These are phyloP conservation scores for Temnothorax curvispinosus DNA, from an alignment of 1,140 invertebrate genomes.

Conservation along the genomic window DNA sequence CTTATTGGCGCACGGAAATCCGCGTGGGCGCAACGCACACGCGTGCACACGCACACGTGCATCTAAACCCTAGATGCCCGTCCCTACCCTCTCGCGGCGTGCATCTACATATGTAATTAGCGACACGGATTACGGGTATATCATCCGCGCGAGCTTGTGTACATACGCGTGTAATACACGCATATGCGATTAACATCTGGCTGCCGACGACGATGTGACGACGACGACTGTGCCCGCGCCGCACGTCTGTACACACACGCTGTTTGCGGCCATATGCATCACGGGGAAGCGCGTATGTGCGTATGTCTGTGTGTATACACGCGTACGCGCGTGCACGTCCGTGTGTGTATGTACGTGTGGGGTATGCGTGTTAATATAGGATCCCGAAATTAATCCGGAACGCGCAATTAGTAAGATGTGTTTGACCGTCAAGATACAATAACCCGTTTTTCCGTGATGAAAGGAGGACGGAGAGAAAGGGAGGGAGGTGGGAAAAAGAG, in stretches of 20 bases:
- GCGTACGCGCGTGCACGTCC: neutral
- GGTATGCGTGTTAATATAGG: slow-evolving; percentile 51
- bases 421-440: slow-evolving; percentile 27
- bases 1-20: slow-evolving; percentile 53
- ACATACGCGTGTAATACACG: slow-evolving; percentile 61
- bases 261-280: slow-evolving; percentile 37
- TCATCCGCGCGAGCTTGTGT: slow-evolving; percentile 45
- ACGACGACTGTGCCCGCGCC: slow-evolving; percentile 36
- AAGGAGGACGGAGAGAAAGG: neutral
- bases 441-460: slow-evolving; percentile 1
- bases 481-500: neutral
- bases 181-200: slow-evolving; percentile 60
- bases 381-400: slow-evolving; percentile 59
- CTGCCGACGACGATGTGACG: slow-evolving; percentile 23
- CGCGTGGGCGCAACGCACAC: slow-evolving; percentile 7
- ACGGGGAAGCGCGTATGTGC: neutral
- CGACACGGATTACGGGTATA: slow-evolving; percentile 61
- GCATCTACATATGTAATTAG: slow-evolving; percentile 61
- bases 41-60: slow-evolving; percentile 2
- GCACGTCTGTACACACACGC: slow-evolving; percentile 50
- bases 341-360: neutral
- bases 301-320: neutral
- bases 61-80: neutral
- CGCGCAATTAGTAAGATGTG: slow-evolving; percentile 58
- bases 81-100: neutral